Evolutionary conservation across 2,797 vertebrate species (phyloP), one percentile per base, ranked within the genome.

Genomic region (Pelochelys cantorii): DNA sequence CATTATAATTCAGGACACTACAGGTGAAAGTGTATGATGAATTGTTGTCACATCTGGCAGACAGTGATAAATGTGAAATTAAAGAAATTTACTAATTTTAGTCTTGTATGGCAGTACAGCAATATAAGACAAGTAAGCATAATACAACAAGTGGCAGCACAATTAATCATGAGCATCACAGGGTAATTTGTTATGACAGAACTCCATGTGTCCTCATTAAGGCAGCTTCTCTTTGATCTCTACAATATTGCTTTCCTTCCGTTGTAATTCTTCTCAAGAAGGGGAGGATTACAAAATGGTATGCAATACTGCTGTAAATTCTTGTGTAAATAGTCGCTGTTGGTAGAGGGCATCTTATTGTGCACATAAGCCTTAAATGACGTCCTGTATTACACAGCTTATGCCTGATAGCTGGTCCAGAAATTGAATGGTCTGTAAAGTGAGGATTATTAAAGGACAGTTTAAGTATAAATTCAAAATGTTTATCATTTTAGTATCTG

Each of bases 131-230:
- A 48, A 48, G 42, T 48, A 48, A 48, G 42, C 42, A 48, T 48
- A 48, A 48, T 48, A 48, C 90, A 94, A 79, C 92, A 96, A 97
- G 93, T 92, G 92, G 93, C 94, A 95, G 85, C 23, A 68, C 88
- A 94, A 97, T 97, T 97, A 97, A 97, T 98, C 95, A 96, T 25
- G 18, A 96, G 57, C 83, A 96, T 96, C 83, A 20, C 85, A 78
- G 81, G 34, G 53, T 97, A 96, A 98, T 98, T 96, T 96, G 89
- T 95, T 97, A 93, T 94, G 97, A 97, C 97, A 97, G 95, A 95
- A 68, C 85, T 88, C 91, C 81, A 88, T 95, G 93, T 93, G 95
- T 94, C 92, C 94, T 97, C 75, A 12, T 97, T 98, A 96, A 97
- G 87, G 81, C 68, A 94, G 80, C 52, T 95, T 90, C 77, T 85